These are phyloP conservation scores for Jaculus jaculus DNA, from an alignment of 2,113 vertebrate genomes.

Conservation along the genomic window DNA sequence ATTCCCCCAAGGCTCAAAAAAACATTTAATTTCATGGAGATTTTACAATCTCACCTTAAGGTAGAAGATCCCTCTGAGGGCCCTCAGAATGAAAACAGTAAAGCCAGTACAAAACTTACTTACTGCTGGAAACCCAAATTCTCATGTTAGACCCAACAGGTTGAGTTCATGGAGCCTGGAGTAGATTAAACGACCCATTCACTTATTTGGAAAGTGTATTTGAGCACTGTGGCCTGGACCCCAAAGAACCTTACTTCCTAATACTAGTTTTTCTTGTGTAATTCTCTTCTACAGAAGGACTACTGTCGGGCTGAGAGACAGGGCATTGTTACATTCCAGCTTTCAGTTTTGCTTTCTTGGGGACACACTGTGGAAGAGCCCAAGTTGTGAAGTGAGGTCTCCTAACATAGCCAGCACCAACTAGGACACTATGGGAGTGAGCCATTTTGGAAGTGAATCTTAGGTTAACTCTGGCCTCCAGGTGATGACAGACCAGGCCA, in stretches of 20 bases:
- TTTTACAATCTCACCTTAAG: conserved; percentile 9
- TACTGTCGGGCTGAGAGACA: background rate
- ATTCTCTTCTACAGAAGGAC: background rate
- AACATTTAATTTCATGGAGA: conserved; percentile 59
- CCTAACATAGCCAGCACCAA: background rate
- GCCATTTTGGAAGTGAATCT: no score
- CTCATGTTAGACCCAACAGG: background rate
- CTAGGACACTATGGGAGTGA: no score
- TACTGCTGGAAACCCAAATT: background rate
- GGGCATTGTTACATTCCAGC: background rate
- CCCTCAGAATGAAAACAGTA: background rate
- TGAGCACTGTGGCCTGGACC: background rate
- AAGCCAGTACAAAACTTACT: background rate
- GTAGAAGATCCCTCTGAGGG: background rate
- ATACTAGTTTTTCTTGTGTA: background rate
- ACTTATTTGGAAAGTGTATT: background rate
- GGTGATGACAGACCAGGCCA: no score
- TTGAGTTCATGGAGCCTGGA: background rate
- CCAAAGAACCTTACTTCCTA: background rate
- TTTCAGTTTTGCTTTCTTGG: background rate
- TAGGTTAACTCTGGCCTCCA: no score
- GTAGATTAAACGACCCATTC: background rate
- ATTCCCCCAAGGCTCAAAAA: conserved; percentile 25
- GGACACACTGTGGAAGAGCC: background rate
- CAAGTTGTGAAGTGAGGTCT: background rate